A percentile compares a stretch with the other conserved stretches of the same genome.
phyloP scores from a whole-genome alignment of 2,888 invertebrate genomes.

The Piscicola geometra region DNA sequence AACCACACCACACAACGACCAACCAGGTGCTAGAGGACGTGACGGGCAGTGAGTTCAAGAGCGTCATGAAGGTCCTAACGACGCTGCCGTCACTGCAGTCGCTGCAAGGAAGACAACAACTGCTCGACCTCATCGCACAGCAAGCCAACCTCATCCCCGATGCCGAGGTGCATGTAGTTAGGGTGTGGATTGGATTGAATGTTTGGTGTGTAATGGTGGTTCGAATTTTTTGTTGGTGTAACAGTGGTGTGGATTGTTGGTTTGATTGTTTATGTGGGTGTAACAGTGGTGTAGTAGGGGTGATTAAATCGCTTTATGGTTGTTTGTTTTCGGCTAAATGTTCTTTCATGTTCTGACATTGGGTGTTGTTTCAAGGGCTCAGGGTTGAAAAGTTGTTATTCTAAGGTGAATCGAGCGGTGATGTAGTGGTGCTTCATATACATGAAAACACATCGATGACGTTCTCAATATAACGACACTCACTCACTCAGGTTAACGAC shows the following conservation, averaged over 20 bases:
- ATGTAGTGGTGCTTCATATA: not conserved
- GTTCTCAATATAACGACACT: not conserved
- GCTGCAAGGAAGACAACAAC: conserved; percentile 76
- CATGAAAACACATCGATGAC: not conserved
- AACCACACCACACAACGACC: too few species aligned
- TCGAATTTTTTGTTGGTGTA: too few species aligned
- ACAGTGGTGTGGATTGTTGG: conserved; percentile 3
- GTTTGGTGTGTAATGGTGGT: too few species aligned
- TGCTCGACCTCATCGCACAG: conserved; percentile 77
- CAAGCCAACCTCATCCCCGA: conserved; percentile 72
- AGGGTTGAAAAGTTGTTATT: not conserved
- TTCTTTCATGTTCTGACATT: too few species aligned
- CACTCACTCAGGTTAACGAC: conserved; percentile 50
- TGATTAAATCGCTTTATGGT: too few species aligned
- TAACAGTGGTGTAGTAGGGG: too few species aligned
- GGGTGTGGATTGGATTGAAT: not conserved
- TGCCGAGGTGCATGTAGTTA: conserved; percentile 51
- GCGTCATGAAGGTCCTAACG: conserved; percentile 78
- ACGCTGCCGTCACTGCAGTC: conserved; percentile 76
- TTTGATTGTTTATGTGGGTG: not conserved
- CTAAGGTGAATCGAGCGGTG: not conserved
- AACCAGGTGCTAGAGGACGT: conserved; percentile 66
- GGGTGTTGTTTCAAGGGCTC: too few species aligned
- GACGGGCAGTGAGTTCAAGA: conserved; percentile 83
- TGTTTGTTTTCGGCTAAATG: too few species aligned